Conservation (phyloP, 2,797 vertebrate species). For the Todus mexicanus region DNA sequence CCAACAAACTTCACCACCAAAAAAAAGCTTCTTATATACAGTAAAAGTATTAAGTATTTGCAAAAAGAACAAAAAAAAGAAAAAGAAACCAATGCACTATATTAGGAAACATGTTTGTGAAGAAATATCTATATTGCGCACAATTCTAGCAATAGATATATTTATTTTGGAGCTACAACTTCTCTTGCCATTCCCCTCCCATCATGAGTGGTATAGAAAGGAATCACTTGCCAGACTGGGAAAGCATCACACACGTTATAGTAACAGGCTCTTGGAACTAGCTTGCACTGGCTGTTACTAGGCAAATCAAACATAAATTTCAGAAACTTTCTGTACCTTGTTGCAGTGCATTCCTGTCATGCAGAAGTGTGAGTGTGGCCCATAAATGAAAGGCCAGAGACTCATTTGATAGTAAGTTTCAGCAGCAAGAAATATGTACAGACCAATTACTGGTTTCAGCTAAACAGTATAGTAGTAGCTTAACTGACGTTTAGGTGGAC, state of each 20-base stretch:
- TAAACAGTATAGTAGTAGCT: not conserved
- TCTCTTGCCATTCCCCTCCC: not conserved
- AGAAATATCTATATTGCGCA: not conserved
- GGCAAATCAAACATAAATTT: not conserved
- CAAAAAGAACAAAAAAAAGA: not conserved
- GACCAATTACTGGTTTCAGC: not conserved
- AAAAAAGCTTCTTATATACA: not conserved
- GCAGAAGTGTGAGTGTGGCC: not conserved
- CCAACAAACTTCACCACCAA: not conserved
- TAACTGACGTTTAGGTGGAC: not conserved
- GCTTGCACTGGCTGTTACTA: not conserved
- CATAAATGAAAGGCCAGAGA: not conserved
- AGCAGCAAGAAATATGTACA: not conserved
- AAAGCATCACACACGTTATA: not conserved
- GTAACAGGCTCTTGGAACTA: not conserved
- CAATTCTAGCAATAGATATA: not conserved
- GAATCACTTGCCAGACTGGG: not conserved
- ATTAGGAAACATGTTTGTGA: not conserved
- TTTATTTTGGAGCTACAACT: not conserved
- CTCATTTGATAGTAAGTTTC: not conserved
- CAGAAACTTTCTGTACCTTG: not conserved
- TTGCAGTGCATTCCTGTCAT: not conserved
- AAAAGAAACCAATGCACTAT: not conserved
- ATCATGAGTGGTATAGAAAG: not conserved
- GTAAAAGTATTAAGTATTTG: not conserved